Evolutionary conservation across 2,888 invertebrate species (phyloP).

Genomic region (Drosophila infuscata): DNA sequence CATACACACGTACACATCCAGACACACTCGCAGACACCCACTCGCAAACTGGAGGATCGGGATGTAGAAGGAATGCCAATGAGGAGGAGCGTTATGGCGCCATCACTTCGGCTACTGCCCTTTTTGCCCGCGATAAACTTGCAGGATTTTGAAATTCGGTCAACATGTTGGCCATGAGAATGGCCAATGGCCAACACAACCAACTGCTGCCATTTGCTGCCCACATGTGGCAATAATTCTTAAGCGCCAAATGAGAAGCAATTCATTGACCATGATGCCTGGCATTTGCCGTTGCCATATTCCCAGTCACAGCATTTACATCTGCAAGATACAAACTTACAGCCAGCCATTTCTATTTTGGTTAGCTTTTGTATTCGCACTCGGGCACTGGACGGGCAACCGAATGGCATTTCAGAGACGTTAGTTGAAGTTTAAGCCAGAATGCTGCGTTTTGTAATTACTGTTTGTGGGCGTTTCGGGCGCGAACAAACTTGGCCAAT

Average conservation of each 20-base stretch:
- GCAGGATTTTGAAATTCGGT: conserved; percentile 73
- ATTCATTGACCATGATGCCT: conserved; percentile 80
- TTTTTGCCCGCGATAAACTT: conserved; percentile 75
- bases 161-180: conserved; percentile 68
- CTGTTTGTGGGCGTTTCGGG: conserved; percentile 58
- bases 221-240: conserved; percentile 81
- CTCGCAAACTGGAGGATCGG: neutral
- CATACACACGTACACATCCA: conserved; percentile 9
- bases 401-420: conserved; percentile 49
- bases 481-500: conserved; percentile 21
- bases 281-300: conserved; percentile 64
- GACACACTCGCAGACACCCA: neutral
- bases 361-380: conserved; percentile 13
- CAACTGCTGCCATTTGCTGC: conserved; percentile 57
- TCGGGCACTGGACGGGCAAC: conserved; percentile 42
- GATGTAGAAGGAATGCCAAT: conserved; percentile 23
- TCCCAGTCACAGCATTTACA: conserved; percentile 53
- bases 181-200: conserved; percentile 33
- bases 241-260: conserved; percentile 79
- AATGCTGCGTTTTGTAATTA: conserved; percentile 61
- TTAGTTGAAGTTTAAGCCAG: conserved; percentile 43
- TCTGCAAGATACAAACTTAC: conserved; percentile 29
- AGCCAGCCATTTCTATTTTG: conserved; percentile 6
- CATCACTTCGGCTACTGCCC: conserved; percentile 48
- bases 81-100: conserved; percentile 36